Evolutionary conservation across 2,888 invertebrate species (phyloP).

Genomic region (Fragum fragum): DNA sequence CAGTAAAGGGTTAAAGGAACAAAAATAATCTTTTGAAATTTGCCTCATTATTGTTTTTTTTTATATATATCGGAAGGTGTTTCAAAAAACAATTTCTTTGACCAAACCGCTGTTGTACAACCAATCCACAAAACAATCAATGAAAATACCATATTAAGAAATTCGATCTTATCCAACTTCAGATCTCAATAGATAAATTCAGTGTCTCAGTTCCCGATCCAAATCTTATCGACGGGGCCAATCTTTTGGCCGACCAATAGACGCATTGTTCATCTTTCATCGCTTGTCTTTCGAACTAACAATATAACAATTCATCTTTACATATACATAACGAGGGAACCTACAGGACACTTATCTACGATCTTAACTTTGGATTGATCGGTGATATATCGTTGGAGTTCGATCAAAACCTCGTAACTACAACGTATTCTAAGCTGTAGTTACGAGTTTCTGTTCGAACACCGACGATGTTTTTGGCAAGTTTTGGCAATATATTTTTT

Average conservation of each 20-base stretch:
- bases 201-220: slow-evolving; percentile 21
- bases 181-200: slow-evolving; percentile 14
- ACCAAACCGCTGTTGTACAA: neutral
- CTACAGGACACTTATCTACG: slow-evolving; percentile 25
- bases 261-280: slow-evolving; percentile 25
- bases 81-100: neutral
- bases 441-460: too few relatives aligned
- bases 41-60: too few relatives aligned
- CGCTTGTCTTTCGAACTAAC: slow-evolving; percentile 6
- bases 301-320: slow-evolving; percentile 11
- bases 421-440: too few relatives aligned
- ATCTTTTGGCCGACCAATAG: slow-evolving; percentile 5
- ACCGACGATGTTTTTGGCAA: too few relatives aligned
- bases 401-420: too few relatives aligned
- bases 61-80: too few relatives aligned
- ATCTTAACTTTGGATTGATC: slow-evolving; percentile 22
- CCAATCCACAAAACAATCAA: neutral
- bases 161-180: slow-evolving; percentile 15
- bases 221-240: slow-evolving; percentile 17
- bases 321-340: slow-evolving; percentile 9
- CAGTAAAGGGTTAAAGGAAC: too few relatives aligned
- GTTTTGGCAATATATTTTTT: too few relatives aligned
- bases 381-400: neutral
- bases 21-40: too few relatives aligned
- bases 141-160: neutral